Evolutionary conservation across 1,140 invertebrate genomes (phyloP).

Genomic region (Ceratina australensis): DNA sequence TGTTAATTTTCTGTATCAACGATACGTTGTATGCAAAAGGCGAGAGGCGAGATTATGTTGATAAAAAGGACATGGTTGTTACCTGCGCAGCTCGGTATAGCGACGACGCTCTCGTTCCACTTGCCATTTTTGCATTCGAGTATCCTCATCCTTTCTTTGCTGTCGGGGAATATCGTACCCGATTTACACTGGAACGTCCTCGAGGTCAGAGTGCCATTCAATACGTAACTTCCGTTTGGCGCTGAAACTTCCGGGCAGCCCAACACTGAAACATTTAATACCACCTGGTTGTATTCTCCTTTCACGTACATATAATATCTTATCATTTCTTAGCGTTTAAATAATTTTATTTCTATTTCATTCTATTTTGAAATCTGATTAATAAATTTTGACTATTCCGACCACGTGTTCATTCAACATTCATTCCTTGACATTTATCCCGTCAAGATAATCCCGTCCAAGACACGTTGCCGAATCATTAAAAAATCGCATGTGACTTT

Average conservation of each 20-base stretch:
- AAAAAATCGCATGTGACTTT: too few relatives aligned
- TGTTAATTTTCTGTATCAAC: background rate
- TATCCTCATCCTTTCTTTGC: conserved; percentile 65
- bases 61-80: conserved; percentile 29
- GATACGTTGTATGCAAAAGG: background rate
- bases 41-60: background rate
- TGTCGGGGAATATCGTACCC: conserved; percentile 74
- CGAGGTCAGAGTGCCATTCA: conserved; percentile 69
- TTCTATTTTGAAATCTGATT: too few relatives aligned
- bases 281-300: background rate
- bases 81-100: conserved; percentile 72
- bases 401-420: too few relatives aligned
- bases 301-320: background rate
- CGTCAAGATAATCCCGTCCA: too few relatives aligned
- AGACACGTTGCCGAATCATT: too few relatives aligned
- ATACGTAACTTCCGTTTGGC: conserved; percentile 73
- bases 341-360: too few relatives aligned
- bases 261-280: conserved; percentile 63
- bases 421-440: too few relatives aligned
- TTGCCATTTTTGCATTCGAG: conserved; percentile 71
- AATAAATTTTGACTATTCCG: background rate
- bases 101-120: conserved; percentile 72
- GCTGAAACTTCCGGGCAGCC: conserved; percentile 70
- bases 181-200: conserved; percentile 71
- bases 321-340: too few relatives aligned